Evolutionary conservation across 2,888 invertebrate genomes (phyloP), one percentile per base, ranked within the genome.

Genomic region (Anodontia alba): DNA sequence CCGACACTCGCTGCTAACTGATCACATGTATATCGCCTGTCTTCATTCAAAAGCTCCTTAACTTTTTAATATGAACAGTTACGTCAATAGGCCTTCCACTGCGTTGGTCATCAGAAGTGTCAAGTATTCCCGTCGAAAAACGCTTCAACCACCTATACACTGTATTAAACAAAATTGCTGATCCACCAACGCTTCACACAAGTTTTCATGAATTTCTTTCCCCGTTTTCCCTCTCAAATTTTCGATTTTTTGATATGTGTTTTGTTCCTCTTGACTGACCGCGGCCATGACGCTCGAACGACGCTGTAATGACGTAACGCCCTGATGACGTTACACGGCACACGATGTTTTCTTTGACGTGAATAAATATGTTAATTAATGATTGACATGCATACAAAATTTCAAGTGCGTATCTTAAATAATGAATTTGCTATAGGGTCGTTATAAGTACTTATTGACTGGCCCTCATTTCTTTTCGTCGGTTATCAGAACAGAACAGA

Each of bases 221-320:
- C 49, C 49, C 20, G 49, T 15, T 49, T n/a, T 49, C 49, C 49
- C 49, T n/a, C 49, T 49, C 49, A 49, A 49, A 49, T 49, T 10
- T 17, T 49, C 49, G 3, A 49, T 49, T 26, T n/a, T n/a, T 15
- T 10, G 5, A 20, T 49, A 49, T 15, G n/a, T 20, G n/a, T 20
- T 7, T n/a, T 49, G n/a, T 20, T 49, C 49, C 17, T 49, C 20
- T 49, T 20, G 49, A n/a, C 49, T 49, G 3, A 49, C 20, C 49
- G 49, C 20, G n/a, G 49, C 49, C 49, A 49, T 49, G 49, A 49
- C 17, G 49, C 49, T 68, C 42, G 68, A 38, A n/a, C 42, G 68
- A 68, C 68, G 68, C 17, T 42, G 3, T 0, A 42, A 42, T 68
- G n/a, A 68, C 68, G 67, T 67, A 1, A 67, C 38, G 38, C 12